Evolutionary conservation across 2,888 invertebrate genomes (phyloP).

Genomic region (Odontocolon sp.): DNA sequence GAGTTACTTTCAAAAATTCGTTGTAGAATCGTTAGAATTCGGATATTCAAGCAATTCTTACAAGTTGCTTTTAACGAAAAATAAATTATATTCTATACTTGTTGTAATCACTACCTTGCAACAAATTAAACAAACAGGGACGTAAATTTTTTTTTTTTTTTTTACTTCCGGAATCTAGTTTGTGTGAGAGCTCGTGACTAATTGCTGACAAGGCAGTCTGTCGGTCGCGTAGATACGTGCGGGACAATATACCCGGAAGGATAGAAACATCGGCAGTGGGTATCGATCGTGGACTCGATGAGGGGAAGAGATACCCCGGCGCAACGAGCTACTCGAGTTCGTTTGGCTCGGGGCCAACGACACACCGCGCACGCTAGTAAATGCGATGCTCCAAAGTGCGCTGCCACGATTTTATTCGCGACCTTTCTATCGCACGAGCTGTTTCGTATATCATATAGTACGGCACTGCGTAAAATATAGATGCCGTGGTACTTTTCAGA

Average conservation of each 20-base stretch:
- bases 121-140: too few species aligned
- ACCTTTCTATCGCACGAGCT: slow-evolving; percentile 3
- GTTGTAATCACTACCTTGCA: too few species aligned
- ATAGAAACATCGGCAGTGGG: slow-evolving; percentile 43
- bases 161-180: slow-evolving; percentile 1
- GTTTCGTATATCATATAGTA: not conserved
- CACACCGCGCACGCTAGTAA: slow-evolving; percentile 3
- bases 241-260: slow-evolving; percentile 36
- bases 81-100: too few species aligned
- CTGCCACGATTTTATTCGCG: slow-evolving; percentile 26
- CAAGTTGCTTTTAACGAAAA: not conserved
- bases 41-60: too few species aligned
- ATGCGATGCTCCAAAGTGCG: slow-evolving; percentile 31
- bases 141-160: slow-evolving; percentile 15
- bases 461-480: not conserved
- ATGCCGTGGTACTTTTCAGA: slow-evolving; percentile 9
- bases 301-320: slow-evolving; percentile 34
- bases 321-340: slow-evolving; percentile 26
- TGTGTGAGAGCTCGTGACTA: slow-evolving; percentile 21
- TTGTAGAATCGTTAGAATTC: too few species aligned
- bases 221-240: slow-evolving; percentile 10
- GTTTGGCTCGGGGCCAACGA: slow-evolving; percentile 43
- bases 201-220: slow-evolving; percentile 38
- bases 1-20: too few species aligned
- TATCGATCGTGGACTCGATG: slow-evolving; percentile 52